Evolutionary conservation across 2,797 vertebrate genomes (phyloP), one percentile per base, ranked within the genome.

Genomic region (Sebastes jordani): DNA sequence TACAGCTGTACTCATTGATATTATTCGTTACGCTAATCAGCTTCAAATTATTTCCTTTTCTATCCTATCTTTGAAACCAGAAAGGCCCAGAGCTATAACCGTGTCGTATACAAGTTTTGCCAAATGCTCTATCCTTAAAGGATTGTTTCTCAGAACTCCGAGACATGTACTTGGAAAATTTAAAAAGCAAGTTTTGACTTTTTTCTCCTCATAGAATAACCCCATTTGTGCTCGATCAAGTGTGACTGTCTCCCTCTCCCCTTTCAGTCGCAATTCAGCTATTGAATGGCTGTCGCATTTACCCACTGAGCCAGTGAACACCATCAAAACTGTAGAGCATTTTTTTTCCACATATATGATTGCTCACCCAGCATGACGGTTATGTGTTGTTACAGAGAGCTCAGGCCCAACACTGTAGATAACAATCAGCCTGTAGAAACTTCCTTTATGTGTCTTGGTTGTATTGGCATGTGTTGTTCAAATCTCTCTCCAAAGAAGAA

Each of bases 271-370:
- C 83, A 83, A 64, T 85, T 56, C 81, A 83, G 71, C 63, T 68
- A 36, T 84, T 88, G 83, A 87, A 90, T 80, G 82, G 76, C 46
- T 80, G 82, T 74, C 34, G 30, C 69, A 76, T 85, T 87, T 86
- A 78, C 74, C 85, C 85, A 76, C 83, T 75, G 82, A 87, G 79
- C 84, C 80, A 55, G 80, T 68, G 70, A 85, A 78, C 71, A 70
- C 63, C 65, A 86, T 83, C 82, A 86, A 58, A 92, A 89, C 65
- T 76, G 65, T 65, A 56, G 61, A 82, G 60, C 64, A 25, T 54
- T 71, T 82, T 30, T 61, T 71, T n/a, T 11, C 18, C 68, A 76
- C 69, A 77, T 66, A 56, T 64, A 27, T 27, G 67, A 63, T 82
- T 86, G 74, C 82, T 85, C 75, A 83, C 63, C 66, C 76, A 75